Conservation (phyloP, 2,797 vertebrate species). For the Pempheris klunzingeri region DNA sequence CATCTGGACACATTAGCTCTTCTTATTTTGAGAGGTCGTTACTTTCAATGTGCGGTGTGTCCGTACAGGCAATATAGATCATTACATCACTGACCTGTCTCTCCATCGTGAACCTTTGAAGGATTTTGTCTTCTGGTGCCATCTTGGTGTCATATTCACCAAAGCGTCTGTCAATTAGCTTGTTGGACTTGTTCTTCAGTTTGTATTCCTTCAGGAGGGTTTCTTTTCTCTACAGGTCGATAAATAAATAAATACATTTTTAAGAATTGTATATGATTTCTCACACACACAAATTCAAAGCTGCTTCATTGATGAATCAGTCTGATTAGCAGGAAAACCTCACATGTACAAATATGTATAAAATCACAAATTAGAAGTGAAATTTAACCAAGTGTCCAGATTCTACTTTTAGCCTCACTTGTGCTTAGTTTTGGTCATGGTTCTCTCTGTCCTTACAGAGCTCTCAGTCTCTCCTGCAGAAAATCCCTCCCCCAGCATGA, state of each 20-base stretch:
- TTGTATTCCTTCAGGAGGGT: slow-evolving; percentile 95
- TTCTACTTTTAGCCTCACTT: slow-evolving; percentile 10
- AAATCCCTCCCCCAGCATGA: slow-evolving; percentile 43
- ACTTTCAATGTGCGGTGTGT: not conserved
- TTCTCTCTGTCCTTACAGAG: slow-evolving; percentile 30
- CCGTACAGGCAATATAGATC: not conserved
- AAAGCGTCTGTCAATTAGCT: slow-evolving; percentile 92
- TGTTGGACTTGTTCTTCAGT: slow-evolving; percentile 88
- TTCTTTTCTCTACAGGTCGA: slow-evolving; percentile 88
- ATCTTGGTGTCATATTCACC: slow-evolving; percentile 92
- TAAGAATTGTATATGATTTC: not conserved
- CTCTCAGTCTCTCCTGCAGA: slow-evolving; percentile 23
- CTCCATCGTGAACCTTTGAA: slow-evolving; percentile 93
- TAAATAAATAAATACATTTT: too few species aligned
- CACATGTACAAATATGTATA: not conserved
- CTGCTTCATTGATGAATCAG: not conserved
- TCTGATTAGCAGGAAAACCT: not conserved
- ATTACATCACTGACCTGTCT: slow-evolving; percentile 88
- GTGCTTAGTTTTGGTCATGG: not conserved
- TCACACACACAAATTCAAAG: not conserved
- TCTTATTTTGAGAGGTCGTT: not conserved
- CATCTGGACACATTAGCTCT: too few species aligned
- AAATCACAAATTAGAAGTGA: not conserved
- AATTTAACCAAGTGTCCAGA: not conserved
- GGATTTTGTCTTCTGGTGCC: slow-evolving; percentile 94